Evolutionary conservation across 2,888 invertebrate genomes (phyloP).

Genomic region (Bellardia bayeri): DNA sequence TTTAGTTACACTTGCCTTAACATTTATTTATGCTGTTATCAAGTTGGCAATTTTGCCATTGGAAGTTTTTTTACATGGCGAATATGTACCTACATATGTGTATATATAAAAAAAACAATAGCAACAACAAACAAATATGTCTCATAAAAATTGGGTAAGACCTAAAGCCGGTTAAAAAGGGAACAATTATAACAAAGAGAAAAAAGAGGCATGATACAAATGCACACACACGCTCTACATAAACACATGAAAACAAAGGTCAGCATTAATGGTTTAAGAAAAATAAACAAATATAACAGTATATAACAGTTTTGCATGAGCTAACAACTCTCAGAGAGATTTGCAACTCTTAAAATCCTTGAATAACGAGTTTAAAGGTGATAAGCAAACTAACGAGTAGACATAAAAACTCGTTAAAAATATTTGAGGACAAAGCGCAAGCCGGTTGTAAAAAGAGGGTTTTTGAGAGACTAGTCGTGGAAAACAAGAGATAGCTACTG

Average conservation of each 20-base stretch:
- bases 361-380: conserved; percentile 3
- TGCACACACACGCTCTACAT: background rate
- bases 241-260: conserved; percentile 61
- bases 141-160: conserved; percentile 16
- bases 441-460: background rate
- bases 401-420: background rate
- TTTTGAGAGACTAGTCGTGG: background rate
- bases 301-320: conserved; percentile 54
- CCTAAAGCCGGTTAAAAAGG: conserved; percentile 39
- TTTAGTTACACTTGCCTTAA: background rate
- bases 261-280: conserved; percentile 50
- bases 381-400: conserved; percentile 21
- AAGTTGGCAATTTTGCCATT: background rate
- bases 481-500: background rate
- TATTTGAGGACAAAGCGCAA: conserved; percentile 33
- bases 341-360: background rate
- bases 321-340: background rate
- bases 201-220: conserved; percentile 44
- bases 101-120: background rate
- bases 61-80: conserved; percentile 49
- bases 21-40: conserved; percentile 28
- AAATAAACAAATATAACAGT: conserved; percentile 53
- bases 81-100: background rate
- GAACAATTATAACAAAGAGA: conserved; percentile 24
- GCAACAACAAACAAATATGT: conserved; percentile 11